Conservation (phyloP, 2,888 invertebrate genomes). For the Nephrocerus scutellatus region DNA sequence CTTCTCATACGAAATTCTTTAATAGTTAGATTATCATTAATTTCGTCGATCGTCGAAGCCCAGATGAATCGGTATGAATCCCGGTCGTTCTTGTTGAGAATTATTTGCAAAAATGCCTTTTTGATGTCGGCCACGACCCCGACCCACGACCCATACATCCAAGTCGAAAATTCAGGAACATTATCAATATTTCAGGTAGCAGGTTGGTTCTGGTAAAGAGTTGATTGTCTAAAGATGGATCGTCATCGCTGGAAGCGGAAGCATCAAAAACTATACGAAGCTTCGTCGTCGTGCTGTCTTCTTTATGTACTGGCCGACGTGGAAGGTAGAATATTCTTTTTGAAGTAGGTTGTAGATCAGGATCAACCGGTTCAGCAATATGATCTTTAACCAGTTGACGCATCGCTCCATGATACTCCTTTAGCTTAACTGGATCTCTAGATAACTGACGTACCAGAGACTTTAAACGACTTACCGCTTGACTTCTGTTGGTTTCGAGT, state of each 20-base stretch:
- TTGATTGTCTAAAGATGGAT: slow-evolving; percentile 3
- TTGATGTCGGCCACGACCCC: slow-evolving; percentile 5
- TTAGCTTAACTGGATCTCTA: slow-evolving; percentile 6
- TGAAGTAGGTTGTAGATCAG: slow-evolving; percentile 3
- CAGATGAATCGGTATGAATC: not conserved
- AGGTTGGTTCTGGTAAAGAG: slow-evolving; percentile 10
- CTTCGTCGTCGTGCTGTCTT: slow-evolving; percentile 6
- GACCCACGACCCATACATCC: no score
- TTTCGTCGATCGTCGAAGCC: not conserved
- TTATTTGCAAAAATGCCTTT: slow-evolving; percentile 5
- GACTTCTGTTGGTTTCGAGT: slow-evolving; percentile 1
- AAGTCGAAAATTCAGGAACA: no score
- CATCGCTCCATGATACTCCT: no score
- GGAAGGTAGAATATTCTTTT: slow-evolving; percentile 4
- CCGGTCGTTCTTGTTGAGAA: no score
- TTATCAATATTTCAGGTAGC: slow-evolving; percentile 7
- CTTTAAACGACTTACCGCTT: no score
- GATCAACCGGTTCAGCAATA: slow-evolving; percentile 4
- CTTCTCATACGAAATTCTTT: no score
- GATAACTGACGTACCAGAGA: slow-evolving; percentile 8
- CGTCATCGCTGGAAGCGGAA: slow-evolving; percentile 3
- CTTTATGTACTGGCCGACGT: slow-evolving; percentile 6
- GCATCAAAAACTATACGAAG: slow-evolving; percentile 12
- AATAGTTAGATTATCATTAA: no score
- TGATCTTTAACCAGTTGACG: no score